phyloP scores from a whole-genome alignment of 1,140 invertebrate genomes.

The Caenorhabditis tropicalis region DNA sequence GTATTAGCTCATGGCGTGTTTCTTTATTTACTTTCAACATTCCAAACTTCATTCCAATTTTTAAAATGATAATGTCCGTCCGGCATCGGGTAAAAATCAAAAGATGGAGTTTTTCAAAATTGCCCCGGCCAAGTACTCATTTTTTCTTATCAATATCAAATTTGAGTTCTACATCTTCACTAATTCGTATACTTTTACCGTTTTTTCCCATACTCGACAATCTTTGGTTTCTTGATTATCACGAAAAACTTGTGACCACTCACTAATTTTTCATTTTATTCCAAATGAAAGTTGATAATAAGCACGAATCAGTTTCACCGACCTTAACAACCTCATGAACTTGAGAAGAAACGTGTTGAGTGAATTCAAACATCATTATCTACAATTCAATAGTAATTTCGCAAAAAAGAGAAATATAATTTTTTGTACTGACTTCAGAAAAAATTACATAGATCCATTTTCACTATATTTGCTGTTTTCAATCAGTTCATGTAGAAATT shows the following conservation, averaged over 20 bases:
- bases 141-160: not conserved
- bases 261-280: slow-evolving; percentile 11
- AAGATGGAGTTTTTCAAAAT: slow-evolving; percentile 10
- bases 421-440: too few relatives aligned
- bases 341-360: not conserved
- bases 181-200: slow-evolving; percentile 28
- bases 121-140: not conserved
- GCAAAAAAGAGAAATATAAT: too few relatives aligned
- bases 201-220: not conserved
- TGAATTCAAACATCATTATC: not conserved
- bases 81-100: slow-evolving; percentile 11
- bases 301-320: not conserved
- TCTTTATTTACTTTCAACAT: slow-evolving; percentile 11
- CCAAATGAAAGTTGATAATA: slow-evolving; percentile 4
- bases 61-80: not conserved
- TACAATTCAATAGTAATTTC: too few relatives aligned
- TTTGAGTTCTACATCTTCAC: not conserved
- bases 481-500: too few relatives aligned
- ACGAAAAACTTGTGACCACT: slow-evolving; percentile 4
- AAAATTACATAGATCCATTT: too few relatives aligned
- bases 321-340: not conserved
- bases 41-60: not conserved
- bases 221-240: not conserved
- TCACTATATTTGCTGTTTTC: too few relatives aligned
- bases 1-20: not conserved